phyloP scores from a whole-genome alignment of 2,113 vertebrate species.

The Callospermophilus lateralis region DNA sequence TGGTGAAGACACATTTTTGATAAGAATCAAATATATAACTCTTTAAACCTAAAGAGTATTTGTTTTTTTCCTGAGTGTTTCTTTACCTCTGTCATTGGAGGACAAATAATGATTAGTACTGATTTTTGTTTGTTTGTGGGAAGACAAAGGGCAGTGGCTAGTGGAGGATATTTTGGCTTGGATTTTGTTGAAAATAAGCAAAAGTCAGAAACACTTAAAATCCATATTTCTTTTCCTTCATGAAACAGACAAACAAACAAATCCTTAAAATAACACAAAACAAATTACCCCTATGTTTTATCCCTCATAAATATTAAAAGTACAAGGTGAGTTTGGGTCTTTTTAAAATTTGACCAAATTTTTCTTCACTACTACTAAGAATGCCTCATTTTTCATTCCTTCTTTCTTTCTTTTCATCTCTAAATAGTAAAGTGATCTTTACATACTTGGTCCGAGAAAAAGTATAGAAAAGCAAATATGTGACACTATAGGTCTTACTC shows the following conservation, averaged over 20 bases:
- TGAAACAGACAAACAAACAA: conserved; percentile 29
- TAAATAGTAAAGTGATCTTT: not conserved
- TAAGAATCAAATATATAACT: conserved; percentile 22
- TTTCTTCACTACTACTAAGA: not conserved
- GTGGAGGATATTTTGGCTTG: conserved; percentile 47
- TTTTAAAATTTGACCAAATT: conserved; percentile 22
- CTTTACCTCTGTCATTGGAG: not conserved
- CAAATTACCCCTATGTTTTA: not conserved
- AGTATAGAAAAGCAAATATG: not conserved
- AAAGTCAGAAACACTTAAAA: conserved; percentile 58
- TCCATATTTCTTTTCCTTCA: conserved; percentile 5
- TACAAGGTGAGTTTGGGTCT: not conserved
- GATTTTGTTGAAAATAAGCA: conserved; percentile 14
- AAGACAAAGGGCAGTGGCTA: not conserved
- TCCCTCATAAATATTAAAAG: conserved; percentile 28
- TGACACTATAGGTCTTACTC: not conserved
- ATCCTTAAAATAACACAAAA: not conserved
- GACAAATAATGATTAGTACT: not conserved
- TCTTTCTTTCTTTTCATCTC: not conserved
- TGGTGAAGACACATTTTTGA: conserved; percentile 50
- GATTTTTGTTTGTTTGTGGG: not conserved
- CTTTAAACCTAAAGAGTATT: not conserved
- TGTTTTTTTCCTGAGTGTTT: conserved; percentile 16
- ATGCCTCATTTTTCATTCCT: not conserved
- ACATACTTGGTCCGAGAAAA: not conserved